Evolutionary conservation across 2,113 vertebrate genomes (phyloP).

Genomic region (Mormyrus iriodes): DNA sequence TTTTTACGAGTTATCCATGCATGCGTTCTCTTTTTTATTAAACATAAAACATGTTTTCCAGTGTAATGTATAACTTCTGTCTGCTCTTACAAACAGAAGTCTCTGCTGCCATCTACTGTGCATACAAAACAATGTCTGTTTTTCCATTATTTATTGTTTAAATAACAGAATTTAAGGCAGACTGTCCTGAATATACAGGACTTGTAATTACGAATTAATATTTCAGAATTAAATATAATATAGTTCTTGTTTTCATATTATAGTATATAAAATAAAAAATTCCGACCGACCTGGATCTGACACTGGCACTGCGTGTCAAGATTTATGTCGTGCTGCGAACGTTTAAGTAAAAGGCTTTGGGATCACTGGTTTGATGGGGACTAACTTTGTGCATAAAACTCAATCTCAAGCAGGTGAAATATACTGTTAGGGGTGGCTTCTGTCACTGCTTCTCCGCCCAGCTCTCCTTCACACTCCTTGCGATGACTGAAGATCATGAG

Average conservation of each 20-base stretch:
- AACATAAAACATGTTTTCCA: background rate
- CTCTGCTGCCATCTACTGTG: constrained; percentile 1
- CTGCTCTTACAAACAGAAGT: background rate
- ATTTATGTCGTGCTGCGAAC: background rate
- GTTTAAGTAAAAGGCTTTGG: background rate
- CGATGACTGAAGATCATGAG: background rate
- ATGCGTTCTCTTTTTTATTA: background rate
- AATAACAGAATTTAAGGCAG: no score
- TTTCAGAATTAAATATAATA: background rate
- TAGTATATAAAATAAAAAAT: background rate
- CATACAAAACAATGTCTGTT: background rate
- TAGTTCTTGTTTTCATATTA: no score
- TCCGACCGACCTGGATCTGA: background rate
- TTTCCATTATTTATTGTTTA: no score
- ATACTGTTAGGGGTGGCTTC: background rate
- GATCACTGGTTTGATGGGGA: no score
- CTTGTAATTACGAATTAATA: background rate
- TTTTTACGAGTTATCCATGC: background rate
- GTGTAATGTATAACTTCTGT: background rate
- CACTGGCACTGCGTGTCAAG: background rate
- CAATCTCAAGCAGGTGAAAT: background rate
- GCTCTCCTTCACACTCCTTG: background rate
- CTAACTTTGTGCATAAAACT: background rate
- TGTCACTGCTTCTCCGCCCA: background rate
- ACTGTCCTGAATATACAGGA: background rate